Percentiles rank a stretch among this genome's conserved stretches.
Conservation (phyloP, 2,113 vertebrate species). For the Pollachius pollachius region DNA sequence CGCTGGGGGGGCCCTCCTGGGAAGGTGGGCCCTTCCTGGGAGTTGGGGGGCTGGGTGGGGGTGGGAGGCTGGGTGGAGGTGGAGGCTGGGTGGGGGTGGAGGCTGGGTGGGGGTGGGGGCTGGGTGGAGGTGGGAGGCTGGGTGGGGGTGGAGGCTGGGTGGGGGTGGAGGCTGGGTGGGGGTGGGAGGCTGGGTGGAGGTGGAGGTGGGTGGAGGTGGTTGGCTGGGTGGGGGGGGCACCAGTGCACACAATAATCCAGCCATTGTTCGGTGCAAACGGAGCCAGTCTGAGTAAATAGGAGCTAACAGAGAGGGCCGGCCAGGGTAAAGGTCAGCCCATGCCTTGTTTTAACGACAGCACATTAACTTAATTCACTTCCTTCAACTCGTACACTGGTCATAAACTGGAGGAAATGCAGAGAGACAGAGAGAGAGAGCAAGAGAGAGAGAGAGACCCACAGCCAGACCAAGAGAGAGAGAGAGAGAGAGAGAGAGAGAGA, state of each 20-base stretch:
- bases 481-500: constrained; percentile 62
- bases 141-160: no score
- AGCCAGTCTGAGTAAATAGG: constrained; percentile 59
- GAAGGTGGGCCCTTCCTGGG: constrained; percentile 3
- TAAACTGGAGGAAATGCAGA: constrained; percentile 76
- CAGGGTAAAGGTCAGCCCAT: constrained; percentile 64
- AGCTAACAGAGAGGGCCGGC: constrained; percentile 38
- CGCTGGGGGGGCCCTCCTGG: background rate
- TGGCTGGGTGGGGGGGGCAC: constrained; percentile 26
- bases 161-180: no score
- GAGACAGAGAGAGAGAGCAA: no score
- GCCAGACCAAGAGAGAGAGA: constrained; percentile 56
- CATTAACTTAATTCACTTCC: constrained; percentile 89
- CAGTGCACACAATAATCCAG: constrained; percentile 56
- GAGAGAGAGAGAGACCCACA: constrained; percentile 46
- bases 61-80: no score
- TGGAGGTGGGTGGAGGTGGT: constrained; percentile 9
- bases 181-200: no score
- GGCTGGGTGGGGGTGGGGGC: no score
- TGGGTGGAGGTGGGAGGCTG: no score
- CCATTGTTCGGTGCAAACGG: constrained; percentile 70
- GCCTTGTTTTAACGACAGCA: constrained; percentile 77
- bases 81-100: no score
- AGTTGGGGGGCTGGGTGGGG: constrained; percentile 28
- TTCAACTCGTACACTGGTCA: constrained; percentile 73